Evolutionary conservation across 1,140 invertebrate species (phyloP), one percentile per base, ranked within the genome.

Genomic region (Drosophila persimilis): DNA sequence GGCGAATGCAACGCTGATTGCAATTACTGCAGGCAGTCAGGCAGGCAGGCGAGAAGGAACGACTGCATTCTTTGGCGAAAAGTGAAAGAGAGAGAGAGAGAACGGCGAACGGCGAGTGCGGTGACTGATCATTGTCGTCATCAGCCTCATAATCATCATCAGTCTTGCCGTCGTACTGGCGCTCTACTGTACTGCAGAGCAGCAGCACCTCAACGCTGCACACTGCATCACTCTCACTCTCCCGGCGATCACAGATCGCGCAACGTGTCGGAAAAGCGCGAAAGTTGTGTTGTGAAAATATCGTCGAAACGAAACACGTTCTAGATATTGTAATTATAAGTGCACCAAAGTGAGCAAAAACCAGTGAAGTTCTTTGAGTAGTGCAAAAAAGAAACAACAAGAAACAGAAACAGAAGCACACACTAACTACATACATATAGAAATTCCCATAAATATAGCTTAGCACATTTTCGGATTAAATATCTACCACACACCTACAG

Each of bases 1-100:
- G 46, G 58, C 83, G 81, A 85, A 80, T 85, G 83, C 83, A 88
- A 81, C 81, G 70, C 70, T 88, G 81, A 88, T 86, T 85, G 83
- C 83, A 85, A 80, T 80, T 80, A 79, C 81, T 74, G 80, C 76
- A 80, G 61, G 58, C 67, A 44, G 46, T 44, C 29, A 67, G 44
- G 15, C 54, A 45, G 53, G 29, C 53, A 39, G 43, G 17, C 31
- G 53, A 45, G 8, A 39, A 51, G 26, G 52, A 59, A 20, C 22
- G 41, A 35, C 59, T 86, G 81, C 80, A 85, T 85, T 85, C 73
- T 73, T 63, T 47, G 46, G 48, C 80, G 59, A 80, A 74, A 80
- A 86, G 73, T 61, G 74, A 83, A 77, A 73, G 48, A 81, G 56
- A 58, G 60, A 11, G 39, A 60, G 17, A 17, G 17, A 17, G 29